Evolutionary conservation across 2,888 invertebrate species (phyloP), one percentile per base, ranked within the genome.

Genomic region (Synanthedon vespiformis): DNA sequence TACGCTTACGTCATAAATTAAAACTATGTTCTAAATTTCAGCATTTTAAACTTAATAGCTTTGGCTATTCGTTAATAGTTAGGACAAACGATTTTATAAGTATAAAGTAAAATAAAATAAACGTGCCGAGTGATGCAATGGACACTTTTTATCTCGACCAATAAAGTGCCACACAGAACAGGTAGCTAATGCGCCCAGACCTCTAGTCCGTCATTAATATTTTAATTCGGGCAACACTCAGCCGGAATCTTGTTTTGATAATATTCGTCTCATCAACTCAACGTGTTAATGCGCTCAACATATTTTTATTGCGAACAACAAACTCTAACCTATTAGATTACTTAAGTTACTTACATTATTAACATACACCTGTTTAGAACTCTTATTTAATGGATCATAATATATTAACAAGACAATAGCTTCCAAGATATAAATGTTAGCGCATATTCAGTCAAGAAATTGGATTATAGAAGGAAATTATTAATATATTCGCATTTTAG

Each of bases 101-200:
- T 44, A n/a, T 8, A 8, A 13, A 44, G 11, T 44, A 6, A 13
- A 14, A n/a, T 44, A 44, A 44, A n/a, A 44, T n/a, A 44, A 44
- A 58, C 72, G 72, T 64, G 58, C 50, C 56, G 58, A 10, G 10
- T 34, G 34, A 34, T 10, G 22, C 27, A 61, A 51, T 58, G 70
- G 40, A 0, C n/a, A 62, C 61, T 54, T 60, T 51, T 60, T 55
- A 63, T 62, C 52, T 52, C 14, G n/a, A 51, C 53, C 58, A 57
- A 56, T 56, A 57, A 66, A 65, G 68, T 64, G 57, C 64, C 59
- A 57, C 60, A 61, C 61, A 62, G 58, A 62, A 67, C 62, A 65
- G 62, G 70, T 69, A 70, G 74, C 70, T 65, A 67, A 70, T 68
- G 67, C 62, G 62, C 54, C 60, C 61, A 55, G 59, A 63, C 63